Conservation (phyloP, 2,113 vertebrate species). For the Malurus melanocephalus region DNA sequence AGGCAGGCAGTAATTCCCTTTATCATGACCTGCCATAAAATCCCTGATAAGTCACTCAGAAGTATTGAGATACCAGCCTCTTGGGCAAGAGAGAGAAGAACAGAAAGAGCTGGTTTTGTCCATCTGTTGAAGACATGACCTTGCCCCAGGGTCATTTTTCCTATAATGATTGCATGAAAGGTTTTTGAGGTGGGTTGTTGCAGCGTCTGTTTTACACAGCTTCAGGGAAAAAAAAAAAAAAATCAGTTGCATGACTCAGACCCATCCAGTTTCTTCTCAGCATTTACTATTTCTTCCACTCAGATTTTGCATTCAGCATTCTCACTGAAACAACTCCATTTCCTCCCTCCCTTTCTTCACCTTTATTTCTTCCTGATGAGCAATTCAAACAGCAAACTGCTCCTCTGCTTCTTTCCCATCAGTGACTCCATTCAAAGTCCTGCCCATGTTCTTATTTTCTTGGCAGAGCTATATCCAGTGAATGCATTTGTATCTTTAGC, state of each 20-base stretch:
- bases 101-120: background rate
- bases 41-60: background rate
- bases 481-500: slow-evolving; percentile 45
- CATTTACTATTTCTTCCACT: slow-evolving; percentile 29
- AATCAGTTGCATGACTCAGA: slow-evolving; percentile 30
- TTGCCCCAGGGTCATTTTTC: background rate
- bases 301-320: slow-evolving; percentile 37
- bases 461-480: slow-evolving; percentile 55
- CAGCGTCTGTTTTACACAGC: background rate
- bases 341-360: slow-evolving; percentile 52
- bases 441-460: slow-evolving; percentile 55
- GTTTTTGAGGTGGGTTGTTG: background rate
- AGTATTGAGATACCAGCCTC: background rate
- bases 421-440: slow-evolving; percentile 59
- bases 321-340: slow-evolving; percentile 36
- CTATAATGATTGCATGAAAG: background rate
- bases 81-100: background rate
- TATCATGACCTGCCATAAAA: background rate
- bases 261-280: slow-evolving; percentile 35
- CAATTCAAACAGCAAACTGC: slow-evolving; percentile 52
- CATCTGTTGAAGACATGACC: background rate
- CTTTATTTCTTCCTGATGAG: slow-evolving; percentile 64
- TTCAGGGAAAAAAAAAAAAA: background rate
- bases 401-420: slow-evolving; percentile 49
- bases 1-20: background rate